Evolutionary conservation across 2,797 vertebrate species (phyloP).

Genomic region (Smutsia gigantea): DNA sequence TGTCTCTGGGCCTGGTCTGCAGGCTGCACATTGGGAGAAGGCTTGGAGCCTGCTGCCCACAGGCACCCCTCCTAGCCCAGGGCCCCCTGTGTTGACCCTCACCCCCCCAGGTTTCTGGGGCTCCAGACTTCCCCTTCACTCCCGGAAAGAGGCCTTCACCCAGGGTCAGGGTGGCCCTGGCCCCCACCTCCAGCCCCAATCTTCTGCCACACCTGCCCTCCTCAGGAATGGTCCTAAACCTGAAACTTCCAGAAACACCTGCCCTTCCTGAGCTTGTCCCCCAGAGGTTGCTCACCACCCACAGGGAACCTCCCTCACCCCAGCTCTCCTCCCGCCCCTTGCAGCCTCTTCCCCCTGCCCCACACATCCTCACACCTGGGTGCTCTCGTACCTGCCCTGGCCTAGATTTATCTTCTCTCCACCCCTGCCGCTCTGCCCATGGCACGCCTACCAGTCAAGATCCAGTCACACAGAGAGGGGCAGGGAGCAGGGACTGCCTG

Average conservation of each 20-base stretch:
- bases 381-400: background rate
- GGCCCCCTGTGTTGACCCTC: fast-evolving
- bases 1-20: background rate
- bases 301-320: background rate
- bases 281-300: background rate
- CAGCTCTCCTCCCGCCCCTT: background rate
- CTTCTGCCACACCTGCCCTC: background rate
- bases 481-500: fast-evolving
- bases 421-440: background rate
- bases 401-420: fast-evolving
- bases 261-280: background rate
- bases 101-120: fast-evolving
- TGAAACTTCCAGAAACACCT: background rate
- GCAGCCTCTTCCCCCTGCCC: background rate
- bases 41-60: fast-evolving
- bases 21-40: fast-evolving
- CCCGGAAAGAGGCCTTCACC: fast-evolving
- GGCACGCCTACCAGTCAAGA: background rate
- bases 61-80: fast-evolving
- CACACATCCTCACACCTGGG: background rate
- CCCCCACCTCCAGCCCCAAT: background rate
- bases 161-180: background rate
- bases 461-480: background rate
- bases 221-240: background rate
- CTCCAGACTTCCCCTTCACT: background rate